Percentiles rank a stretch among this genome's conserved stretches.
Evolutionary conservation across 2,113 vertebrate genomes (phyloP).

Genomic region (Cyphomyrus plagiostoma): DNA sequence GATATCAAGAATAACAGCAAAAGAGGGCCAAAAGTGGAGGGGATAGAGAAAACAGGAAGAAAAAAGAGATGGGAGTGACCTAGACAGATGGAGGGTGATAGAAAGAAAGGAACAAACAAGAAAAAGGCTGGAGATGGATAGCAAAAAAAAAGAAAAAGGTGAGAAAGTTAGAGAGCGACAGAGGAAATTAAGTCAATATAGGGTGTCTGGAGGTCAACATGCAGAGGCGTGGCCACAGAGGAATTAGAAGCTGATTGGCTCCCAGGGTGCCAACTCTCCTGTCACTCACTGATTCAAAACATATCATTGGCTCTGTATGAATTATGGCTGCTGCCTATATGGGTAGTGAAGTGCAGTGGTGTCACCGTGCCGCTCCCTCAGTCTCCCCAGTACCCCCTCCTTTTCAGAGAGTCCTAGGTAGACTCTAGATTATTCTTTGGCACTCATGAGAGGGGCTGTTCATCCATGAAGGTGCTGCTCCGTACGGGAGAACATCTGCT

Average conservation of each 20-base stretch:
- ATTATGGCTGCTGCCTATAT: background rate
- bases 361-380: background rate
- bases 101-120: background rate
- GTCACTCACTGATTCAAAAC: background rate
- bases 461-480: background rate
- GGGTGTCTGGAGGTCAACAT: background rate
- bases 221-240: background rate
- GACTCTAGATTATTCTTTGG: background rate
- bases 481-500: background rate
- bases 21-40: constrained; percentile 34
- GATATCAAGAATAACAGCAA: constrained; percentile 42
- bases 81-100: background rate
- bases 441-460: background rate
- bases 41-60: background rate
- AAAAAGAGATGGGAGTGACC: background rate
- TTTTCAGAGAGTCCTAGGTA: background rate
- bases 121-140: background rate
- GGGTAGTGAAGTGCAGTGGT: background rate
- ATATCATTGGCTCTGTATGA: background rate
- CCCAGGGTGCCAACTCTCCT: background rate
- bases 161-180: background rate
- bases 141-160: background rate
- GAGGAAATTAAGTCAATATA: background rate
- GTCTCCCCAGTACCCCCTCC: background rate
- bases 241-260: background rate